Base-by-base conservation (phyloP, 2,888 invertebrate genomes). In the Proisotoma minuta region DNA sequence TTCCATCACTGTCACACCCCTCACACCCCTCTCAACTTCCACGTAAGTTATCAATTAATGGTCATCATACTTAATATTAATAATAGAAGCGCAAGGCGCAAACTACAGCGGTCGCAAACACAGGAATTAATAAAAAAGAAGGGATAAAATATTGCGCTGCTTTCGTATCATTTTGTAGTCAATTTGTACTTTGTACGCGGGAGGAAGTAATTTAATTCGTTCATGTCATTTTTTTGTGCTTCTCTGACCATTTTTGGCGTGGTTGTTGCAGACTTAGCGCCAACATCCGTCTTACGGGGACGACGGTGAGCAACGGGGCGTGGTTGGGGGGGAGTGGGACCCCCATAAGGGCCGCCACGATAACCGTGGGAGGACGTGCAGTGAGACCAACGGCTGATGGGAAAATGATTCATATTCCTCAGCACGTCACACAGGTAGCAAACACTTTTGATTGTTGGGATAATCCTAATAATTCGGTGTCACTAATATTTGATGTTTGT, bases 401-500 rank as follows among this genome's bases (percentile, higher is more conserved):
- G 1, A 73, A 73, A 62, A 69, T 70, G 69, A 73, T 73, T 43
- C 73, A 73, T 63, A 67, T 73, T 56, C 73, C 71, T 47, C 73
- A 71, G 34, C 73, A 73, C 57, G 57, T 72, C 15, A 58, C 73
- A 15, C 73, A 73, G 65, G 70, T 70, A 57, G 23, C n/a, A n/a
- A n/a, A n/a, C n/a, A 18, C 2, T 18, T 57, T 20, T 15, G 18
- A 12, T 43, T 12, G 18, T 12, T 43, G 43, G 4, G 43, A 18
- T 12, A 43, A 43, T 12, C 4, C 5, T 12, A 43, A 43, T 10
- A 15, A 34, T 34, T 34, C 15, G 15, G 15, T 15, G 15, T 34
- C 34, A 34, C 34, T 34, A 34, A 10, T 8, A 34, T 34, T 34
- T 34, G 8, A 10, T 34, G 34, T 34, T n/a, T n/a, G n/a, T n/a